Percentiles rank a stretch among this genome's conserved stretches.
Evolutionary conservation across 2,888 invertebrate species (phyloP).

Genomic region (Fissipunctia ypsillon): DNA sequence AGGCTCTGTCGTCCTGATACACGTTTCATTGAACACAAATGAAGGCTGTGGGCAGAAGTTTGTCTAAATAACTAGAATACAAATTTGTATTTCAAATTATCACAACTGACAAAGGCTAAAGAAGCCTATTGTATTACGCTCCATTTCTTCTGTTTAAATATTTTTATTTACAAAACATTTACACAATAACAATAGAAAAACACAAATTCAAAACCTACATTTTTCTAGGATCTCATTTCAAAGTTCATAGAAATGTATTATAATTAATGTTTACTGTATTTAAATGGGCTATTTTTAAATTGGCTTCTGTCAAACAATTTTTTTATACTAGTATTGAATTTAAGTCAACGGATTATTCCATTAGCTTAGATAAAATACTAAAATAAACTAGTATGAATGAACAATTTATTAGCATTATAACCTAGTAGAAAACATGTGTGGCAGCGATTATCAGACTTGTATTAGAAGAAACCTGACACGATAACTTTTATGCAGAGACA

Average conservation of each 20-base stretch:
- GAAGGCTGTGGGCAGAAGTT: conserved; percentile 4
- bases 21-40: conserved; percentile 32
- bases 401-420: not conserved
- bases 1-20: not conserved
- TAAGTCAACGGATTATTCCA: not conserved
- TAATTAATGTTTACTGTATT: not conserved
- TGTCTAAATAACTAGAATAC: conserved; percentile 8
- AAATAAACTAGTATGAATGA: not conserved
- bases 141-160: conserved; percentile 10
- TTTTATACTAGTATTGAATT: not conserved
- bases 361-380: not conserved
- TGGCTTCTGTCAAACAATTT: not conserved
- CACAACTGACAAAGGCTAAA: not conserved
- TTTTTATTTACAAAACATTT: conserved; percentile 9
- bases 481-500: not conserved
- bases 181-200: conserved; percentile 2
- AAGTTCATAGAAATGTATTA: not conserved
- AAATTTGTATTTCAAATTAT: conserved; percentile 45
- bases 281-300: not conserved
- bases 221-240: not conserved
- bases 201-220: not conserved
- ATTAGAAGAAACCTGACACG: conserved; percentile 1
- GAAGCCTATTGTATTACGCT: not conserved
- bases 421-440: not conserved
- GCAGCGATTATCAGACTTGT: not conserved